Evolutionary conservation across 2,888 invertebrate genomes (phyloP).

Genomic region (Steinernema scapterisci): DNA sequence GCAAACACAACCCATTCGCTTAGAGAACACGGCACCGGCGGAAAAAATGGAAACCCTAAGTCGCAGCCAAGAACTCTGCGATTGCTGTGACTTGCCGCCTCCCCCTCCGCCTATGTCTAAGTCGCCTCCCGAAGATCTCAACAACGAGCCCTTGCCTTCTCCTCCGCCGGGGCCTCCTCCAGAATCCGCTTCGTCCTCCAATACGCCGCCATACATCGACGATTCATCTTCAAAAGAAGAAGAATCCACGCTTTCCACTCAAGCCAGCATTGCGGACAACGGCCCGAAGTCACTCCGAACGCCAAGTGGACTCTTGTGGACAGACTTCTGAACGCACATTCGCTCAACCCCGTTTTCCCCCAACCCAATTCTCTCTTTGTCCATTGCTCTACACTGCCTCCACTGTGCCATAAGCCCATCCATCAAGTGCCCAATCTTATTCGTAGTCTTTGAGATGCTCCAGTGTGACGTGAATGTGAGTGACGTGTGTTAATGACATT

Average conservation of each 20-base stretch:
- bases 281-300: conserved; percentile 36
- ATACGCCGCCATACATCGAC: conserved; percentile 58
- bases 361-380: neutral
- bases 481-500: conserved; percentile 23
- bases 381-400: neutral
- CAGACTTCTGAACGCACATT: conserved; percentile 44
- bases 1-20: conserved; percentile 66
- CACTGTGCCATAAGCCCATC: neutral
- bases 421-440: conserved; percentile 17
- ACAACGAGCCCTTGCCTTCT: conserved; percentile 30
- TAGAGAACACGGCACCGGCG: conserved; percentile 40
- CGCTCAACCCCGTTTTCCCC: neutral
- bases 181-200: conserved; percentile 43
- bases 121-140: conserved; percentile 23
- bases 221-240: conserved; percentile 49
- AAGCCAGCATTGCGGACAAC: neutral
- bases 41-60: conserved; percentile 27
- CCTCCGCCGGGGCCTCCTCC: conserved; percentile 54
- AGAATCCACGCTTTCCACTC: neutral
- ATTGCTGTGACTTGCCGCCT: conserved; percentile 52
- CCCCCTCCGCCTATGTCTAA: conserved; percentile 48
- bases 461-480: conserved; percentile 28
- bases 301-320: conserved; percentile 41
- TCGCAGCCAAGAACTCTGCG: conserved; percentile 43
- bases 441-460: conserved; percentile 16